Base-by-base conservation (phyloP, 2,888 invertebrate genomes). In the Ferrisia virgata region DNA sequence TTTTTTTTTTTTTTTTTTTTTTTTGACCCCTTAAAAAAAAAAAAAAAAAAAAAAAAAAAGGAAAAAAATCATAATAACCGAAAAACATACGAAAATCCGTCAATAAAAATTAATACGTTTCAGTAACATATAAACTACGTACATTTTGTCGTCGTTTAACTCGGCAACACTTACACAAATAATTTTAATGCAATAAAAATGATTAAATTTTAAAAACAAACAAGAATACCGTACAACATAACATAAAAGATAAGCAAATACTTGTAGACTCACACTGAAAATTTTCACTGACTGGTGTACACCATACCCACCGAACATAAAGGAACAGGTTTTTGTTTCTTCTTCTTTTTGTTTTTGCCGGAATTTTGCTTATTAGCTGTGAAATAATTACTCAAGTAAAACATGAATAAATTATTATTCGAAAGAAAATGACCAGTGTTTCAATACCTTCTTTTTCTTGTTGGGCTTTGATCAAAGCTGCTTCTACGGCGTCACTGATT, bases 281-380 rank as follows among this genome's bases (percentile, higher is more conserved):
- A 25, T 43, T 84, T 69, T n/a, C n/a, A 84, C 25, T 53, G 84
- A 25, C 36, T 58, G 22, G 79, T 40, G 31, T 84, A 79, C 25
- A 64, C 84, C 79, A 84, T 84, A 31, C 84, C 84, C 22, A 84
- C 79, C 11, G 84, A 79, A 40, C 58, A 84, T 25, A 84, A 9
- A 11, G 84, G 80, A 40, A 80, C 39, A 6, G 84, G 69, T 39
- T 84, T 84, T 22, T 53, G 84, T 33, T 84, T 84, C 31, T 79
- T 84, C 40, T 84, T 84, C 40, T 84, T 84, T 13, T 84, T 84
- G 33, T 43, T 83, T 43, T 83, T 83, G n/a, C 47, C 18, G 76
- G 69, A 40, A 43, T 72, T 76, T 18, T 69, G 72, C 18, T 83
- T 72, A 9, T 76, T 47, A n/a, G 72, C 83, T 83, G 69, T 15